These are phyloP conservation scores for Mobula hypostoma DNA, from an alignment of 2,113 vertebrate genomes.

Conservation along the genomic window DNA sequence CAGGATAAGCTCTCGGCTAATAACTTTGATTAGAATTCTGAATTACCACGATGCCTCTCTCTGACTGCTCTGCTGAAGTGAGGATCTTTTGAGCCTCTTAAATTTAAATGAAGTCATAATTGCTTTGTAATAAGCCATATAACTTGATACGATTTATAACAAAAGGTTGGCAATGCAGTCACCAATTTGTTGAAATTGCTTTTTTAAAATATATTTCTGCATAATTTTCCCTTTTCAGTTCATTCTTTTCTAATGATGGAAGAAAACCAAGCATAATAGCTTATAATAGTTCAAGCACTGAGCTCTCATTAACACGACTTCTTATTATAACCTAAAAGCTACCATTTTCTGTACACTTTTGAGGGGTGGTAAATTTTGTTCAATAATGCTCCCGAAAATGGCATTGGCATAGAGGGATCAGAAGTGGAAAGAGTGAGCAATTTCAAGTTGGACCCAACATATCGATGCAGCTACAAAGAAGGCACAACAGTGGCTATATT, in stretches of 20 bases:
- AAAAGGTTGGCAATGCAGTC: neutral
- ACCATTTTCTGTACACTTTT: neutral
- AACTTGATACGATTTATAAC: neutral
- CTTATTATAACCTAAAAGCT: neutral
- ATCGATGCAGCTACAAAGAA: too few relatives aligned
- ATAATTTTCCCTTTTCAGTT: neutral
- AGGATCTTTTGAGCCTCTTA: neutral
- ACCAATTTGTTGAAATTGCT: neutral
- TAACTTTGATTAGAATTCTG: constrained; percentile 9
- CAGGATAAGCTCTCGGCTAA: neutral
- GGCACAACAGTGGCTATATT: too few relatives aligned
- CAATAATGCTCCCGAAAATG: neutral
- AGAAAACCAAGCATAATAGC: neutral
- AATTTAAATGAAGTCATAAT: constrained; percentile 14
- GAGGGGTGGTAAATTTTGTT: neutral
- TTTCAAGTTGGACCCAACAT: too few relatives aligned
- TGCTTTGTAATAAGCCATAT: neutral
- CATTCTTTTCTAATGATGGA: neutral
- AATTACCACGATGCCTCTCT: neutral
- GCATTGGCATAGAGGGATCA: neutral
- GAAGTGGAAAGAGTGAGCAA: too few relatives aligned
- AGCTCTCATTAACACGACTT: neutral
- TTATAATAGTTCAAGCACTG: neutral
- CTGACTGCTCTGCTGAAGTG: neutral
- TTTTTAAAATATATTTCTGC: neutral